These are phyloP conservation scores for Ctenochaetus hawaiiensis DNA, from an alignment of 2,797 vertebrate genomes.

Conservation along the genomic window DNA sequence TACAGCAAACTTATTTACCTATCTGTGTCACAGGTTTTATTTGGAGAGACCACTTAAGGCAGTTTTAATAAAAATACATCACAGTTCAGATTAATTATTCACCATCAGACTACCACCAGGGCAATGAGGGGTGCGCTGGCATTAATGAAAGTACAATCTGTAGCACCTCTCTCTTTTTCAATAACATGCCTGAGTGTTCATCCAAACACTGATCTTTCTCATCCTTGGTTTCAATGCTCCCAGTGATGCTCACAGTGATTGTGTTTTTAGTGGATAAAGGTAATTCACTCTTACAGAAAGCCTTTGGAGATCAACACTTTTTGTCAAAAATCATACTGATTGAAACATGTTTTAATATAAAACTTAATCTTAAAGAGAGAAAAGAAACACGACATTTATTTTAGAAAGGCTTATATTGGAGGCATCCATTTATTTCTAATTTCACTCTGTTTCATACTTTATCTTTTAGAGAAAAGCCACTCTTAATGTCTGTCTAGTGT, in stretches of 20 bases:
- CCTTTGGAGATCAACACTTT: neutral
- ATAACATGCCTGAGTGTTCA: slow-evolving; percentile 30
- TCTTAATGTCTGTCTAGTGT: too few species aligned
- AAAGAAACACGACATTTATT: too few species aligned
- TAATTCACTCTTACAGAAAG: neutral
- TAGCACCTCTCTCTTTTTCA: slow-evolving; percentile 54
- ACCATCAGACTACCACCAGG: slow-evolving; percentile 35
- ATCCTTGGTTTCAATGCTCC: neutral
- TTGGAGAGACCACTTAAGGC: slow-evolving; percentile 40
- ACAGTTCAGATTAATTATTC: slow-evolving; percentile 67
- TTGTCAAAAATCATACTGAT: too few species aligned
- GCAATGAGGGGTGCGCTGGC: slow-evolving; percentile 54
- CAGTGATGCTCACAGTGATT: neutral
- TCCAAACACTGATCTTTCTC: slow-evolving; percentile 17
- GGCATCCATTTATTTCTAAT: too few species aligned
- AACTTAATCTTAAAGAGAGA: too few species aligned
- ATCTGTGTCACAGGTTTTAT: slow-evolving; percentile 34
- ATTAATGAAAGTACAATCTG: slow-evolving; percentile 70
- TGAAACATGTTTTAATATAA: too few species aligned
- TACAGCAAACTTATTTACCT: slow-evolving; percentile 3
- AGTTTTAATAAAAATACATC: slow-evolving; percentile 72
- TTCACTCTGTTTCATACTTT: too few species aligned
- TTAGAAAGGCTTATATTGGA: too few species aligned
- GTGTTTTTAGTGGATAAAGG: neutral
- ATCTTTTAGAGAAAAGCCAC: too few species aligned